Conservation (phyloP, 2,113 vertebrate genomes). For the Heliornis fulica region DNA sequence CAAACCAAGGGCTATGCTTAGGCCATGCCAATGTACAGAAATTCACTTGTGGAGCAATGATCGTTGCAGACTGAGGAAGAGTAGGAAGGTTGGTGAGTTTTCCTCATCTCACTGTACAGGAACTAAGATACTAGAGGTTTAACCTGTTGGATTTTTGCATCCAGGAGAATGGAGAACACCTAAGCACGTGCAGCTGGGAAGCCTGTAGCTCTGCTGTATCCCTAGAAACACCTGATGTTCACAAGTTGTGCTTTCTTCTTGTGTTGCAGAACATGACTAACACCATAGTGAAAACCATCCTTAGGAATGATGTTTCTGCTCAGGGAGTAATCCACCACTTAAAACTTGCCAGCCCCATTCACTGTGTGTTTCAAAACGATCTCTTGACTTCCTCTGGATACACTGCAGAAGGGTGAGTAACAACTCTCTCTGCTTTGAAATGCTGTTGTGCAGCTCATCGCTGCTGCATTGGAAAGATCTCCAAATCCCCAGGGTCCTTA, state of each 20-base stretch:
- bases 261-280: slow-evolving; percentile 80
- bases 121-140: not conserved
- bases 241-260: not conserved
- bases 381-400: slow-evolving; percentile 81
- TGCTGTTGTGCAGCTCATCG: not conserved
- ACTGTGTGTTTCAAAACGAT: slow-evolving; percentile 79
- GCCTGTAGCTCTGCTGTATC: not conserved
- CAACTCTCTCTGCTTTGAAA: not conserved
- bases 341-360: slow-evolving; percentile 71
- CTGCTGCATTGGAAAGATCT: not conserved
- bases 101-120: not conserved
- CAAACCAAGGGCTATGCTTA: not conserved
- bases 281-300: slow-evolving; percentile 71
- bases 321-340: slow-evolving; percentile 48
- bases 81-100: not conserved
- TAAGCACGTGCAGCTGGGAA: not conserved
- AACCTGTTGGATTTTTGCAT: not conserved
- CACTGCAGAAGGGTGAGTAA: slow-evolving; percentile 74
- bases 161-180: not conserved
- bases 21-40: not conserved
- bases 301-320: slow-evolving; percentile 65
- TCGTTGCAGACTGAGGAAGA: not conserved
- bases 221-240: not conserved
- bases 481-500: not conserved
- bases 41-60: not conserved